These are phyloP conservation scores for Mesembrinibis cayennensis DNA, from an alignment of 2,113 vertebrate species.

Conservation along the genomic window DNA sequence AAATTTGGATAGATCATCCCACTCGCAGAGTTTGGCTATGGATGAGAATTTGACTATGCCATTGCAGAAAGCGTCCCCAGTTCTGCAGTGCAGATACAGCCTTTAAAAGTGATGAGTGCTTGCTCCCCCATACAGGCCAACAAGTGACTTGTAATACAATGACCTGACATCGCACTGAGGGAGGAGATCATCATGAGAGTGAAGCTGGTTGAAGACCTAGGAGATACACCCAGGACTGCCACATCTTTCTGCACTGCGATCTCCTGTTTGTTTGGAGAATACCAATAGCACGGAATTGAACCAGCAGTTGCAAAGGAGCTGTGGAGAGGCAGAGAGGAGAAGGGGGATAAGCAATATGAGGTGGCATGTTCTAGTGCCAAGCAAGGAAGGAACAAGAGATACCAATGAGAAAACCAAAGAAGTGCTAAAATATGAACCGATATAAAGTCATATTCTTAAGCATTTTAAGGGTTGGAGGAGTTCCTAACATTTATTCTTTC, in stretches of 20 bases:
- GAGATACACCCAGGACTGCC: background rate
- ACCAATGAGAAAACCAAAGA: background rate
- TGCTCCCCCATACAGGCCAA: background rate
- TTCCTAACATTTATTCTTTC: background rate
- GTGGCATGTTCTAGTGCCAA: background rate
- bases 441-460: background rate
- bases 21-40: background rate
- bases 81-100: background rate
- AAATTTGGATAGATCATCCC: background rate
- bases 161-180: background rate
- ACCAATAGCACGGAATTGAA: background rate
- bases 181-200: background rate
- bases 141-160: background rate
- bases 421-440: background rate
- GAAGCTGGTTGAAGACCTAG: background rate
- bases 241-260: background rate
- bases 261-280: background rate
- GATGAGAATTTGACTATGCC: background rate
- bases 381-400: background rate
- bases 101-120: background rate
- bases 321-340: background rate
- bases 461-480: background rate
- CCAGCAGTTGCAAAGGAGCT: background rate
- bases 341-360: background rate
- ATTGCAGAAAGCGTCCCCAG: background rate